Conservation (phyloP, 2,113 vertebrate genomes). For the Synodontis membranacea region DNA sequence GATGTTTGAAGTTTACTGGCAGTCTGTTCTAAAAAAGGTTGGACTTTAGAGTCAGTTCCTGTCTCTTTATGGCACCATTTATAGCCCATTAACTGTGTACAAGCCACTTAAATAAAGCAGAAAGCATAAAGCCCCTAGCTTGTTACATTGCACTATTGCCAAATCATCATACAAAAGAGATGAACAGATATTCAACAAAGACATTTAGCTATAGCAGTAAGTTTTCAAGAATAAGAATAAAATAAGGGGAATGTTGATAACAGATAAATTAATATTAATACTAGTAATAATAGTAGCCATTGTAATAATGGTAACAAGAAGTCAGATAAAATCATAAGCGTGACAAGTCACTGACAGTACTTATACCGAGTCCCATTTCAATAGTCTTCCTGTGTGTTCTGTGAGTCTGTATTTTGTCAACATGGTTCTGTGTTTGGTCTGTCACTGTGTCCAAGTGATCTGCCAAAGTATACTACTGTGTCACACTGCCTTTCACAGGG, state of each 20-base stretch:
- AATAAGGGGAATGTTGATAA: not conserved
- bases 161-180: not conserved
- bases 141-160: not conserved
- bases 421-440: not conserved
- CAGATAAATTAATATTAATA: not conserved
- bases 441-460: not conserved
- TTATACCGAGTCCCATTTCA: not conserved
- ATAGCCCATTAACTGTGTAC: not conserved
- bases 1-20: not conserved
- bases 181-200: not conserved
- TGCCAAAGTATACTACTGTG: not conserved
- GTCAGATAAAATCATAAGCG: not conserved
- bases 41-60: conserved; percentile 23
- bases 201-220: not conserved
- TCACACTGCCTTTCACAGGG: not conserved
- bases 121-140: too few species aligned
- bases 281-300: not conserved
- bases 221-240: not conserved
- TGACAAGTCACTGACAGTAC: not conserved
- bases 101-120: not conserved
- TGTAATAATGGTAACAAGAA: not conserved
- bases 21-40: not conserved
- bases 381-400: not conserved
- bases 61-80: conserved; percentile 11
- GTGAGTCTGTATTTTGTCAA: not conserved